Evolutionary conservation across 2,888 invertebrate species (phyloP).

Genomic region (Cotesia congregata): DNA sequence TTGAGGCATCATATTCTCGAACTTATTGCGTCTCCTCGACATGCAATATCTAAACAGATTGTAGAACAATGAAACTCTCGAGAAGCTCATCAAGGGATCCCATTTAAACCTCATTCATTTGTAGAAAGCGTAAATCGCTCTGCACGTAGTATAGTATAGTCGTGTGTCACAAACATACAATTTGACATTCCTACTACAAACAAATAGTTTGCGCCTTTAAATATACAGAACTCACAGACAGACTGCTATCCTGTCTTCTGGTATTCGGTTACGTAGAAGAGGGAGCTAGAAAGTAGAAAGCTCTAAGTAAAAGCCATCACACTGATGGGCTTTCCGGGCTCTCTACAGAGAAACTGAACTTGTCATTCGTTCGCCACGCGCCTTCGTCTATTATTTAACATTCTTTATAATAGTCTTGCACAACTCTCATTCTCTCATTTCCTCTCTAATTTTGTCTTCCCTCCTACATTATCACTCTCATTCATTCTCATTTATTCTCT

Average conservation of each 20-base stretch:
- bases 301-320: conserved; percentile 55
- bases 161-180: conserved; percentile 19
- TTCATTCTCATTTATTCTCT: background rate
- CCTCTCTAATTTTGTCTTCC: background rate
- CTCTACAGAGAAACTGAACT: conserved; percentile 41
- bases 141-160: background rate
- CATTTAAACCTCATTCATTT: conserved; percentile 19
- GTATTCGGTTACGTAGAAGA: background rate
- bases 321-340: conserved; percentile 49
- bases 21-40: background rate
- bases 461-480: conserved; percentile 9
- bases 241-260: background rate
- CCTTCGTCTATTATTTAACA: conserved; percentile 29
- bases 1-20: background rate
- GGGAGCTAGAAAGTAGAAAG: conserved; percentile 24
- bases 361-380: conserved; percentile 45
- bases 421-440: background rate
- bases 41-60: conserved; percentile 9
- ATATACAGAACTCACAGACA: background rate
- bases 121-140: background rate
- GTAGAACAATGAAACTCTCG: conserved; percentile 5
- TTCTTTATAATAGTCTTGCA: conserved; percentile 9
- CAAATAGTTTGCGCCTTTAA: conserved; percentile 3
- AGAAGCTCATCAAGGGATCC: conserved; percentile 20
- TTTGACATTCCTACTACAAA: background rate